Conservation (phyloP, 2,113 vertebrate genomes). For the Dasyornis broadbenti region DNA sequence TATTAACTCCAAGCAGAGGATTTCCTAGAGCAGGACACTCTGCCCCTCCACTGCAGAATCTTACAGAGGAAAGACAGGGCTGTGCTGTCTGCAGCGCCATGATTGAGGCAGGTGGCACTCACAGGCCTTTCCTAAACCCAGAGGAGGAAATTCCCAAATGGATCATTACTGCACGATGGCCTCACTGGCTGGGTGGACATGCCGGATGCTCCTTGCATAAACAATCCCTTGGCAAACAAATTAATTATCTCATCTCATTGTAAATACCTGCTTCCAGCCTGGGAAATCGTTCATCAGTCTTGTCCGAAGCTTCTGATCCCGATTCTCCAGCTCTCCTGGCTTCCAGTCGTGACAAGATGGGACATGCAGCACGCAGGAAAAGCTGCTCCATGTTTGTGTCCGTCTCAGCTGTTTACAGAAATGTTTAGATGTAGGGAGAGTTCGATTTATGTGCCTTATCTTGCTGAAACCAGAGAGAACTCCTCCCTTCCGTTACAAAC, state of each 20-base stretch:
- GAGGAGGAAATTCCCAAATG: neutral
- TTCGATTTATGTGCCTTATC: conserved; percentile 69
- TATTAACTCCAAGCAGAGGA: neutral
- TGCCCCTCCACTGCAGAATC: neutral
- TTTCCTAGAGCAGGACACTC: neutral
- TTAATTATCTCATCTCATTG: neutral
- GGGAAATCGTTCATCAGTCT: neutral
- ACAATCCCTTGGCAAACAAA: neutral
- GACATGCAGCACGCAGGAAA: neutral
- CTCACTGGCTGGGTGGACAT: neutral
- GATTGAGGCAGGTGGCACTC: fast-evolving
- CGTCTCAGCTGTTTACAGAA: conserved; percentile 66
- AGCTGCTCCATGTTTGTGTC: conserved; percentile 17
- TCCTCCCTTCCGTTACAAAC: conserved; percentile 4
- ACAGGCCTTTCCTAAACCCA: neutral
- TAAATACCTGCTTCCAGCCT: neutral
- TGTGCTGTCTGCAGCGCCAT: neutral
- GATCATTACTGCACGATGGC: neutral
- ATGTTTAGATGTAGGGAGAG: conserved; percentile 46
- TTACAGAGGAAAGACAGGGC: neutral
- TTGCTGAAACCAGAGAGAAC: conserved; percentile 63
- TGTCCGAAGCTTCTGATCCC: neutral
- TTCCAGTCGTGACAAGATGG: neutral
- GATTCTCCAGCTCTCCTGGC: neutral
- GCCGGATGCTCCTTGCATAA: neutral